Base-by-base conservation (phyloP, 2,113 vertebrate genomes). In the Scopus umbretta region DNA sequence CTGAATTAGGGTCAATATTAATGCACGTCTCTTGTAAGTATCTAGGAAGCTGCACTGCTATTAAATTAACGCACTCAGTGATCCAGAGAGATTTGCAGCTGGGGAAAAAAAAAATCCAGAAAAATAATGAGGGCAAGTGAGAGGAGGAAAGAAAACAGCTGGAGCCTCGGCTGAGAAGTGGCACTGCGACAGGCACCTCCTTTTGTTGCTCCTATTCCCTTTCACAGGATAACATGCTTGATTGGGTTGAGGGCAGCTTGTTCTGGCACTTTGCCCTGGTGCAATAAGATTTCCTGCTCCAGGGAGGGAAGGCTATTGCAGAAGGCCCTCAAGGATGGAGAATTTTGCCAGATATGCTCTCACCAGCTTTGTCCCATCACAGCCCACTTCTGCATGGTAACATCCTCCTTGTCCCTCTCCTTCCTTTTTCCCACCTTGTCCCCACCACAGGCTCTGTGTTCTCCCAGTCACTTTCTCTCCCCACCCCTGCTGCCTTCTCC, bases 151-250 rank as follows among this genome's bases (percentile, higher is more conserved):
- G 38, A 11, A 80, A 86, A 23, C 18, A 92, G 40, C 26, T 78
- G 38, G n/a, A 86, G 38, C 16, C 30, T 66, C 5, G 0, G 38
- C 50, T 80, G 25, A 25, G 65, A 15, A 34, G 36, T 9, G 38
- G 13, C 32, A n/a, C 32, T 11, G 52, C 6, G 4, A 38, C 32
- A 49, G 38, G 50, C 50, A 63, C 11, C 27, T 53, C 59, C 23
- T 65, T 19, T 13, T 21, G 16, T 17, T 66, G 32, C 61, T 71
- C 17, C 50, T 17, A 3, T 16, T 70, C 22, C 5, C 27, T 62
- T 67, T 7, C 42, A 1, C 2, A 7, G 66, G 42, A 8, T 12
- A 45, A 75, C 20, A 8, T 2, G 4, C 22, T 9, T 2, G 0
- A 26, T 29, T 72, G 55, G 36, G 55, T 26, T 30, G 62, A 86